These are phyloP conservation scores for Eurytoma californica DNA, from an alignment of 2,888 invertebrate species.

Conservation along the genomic window DNA sequence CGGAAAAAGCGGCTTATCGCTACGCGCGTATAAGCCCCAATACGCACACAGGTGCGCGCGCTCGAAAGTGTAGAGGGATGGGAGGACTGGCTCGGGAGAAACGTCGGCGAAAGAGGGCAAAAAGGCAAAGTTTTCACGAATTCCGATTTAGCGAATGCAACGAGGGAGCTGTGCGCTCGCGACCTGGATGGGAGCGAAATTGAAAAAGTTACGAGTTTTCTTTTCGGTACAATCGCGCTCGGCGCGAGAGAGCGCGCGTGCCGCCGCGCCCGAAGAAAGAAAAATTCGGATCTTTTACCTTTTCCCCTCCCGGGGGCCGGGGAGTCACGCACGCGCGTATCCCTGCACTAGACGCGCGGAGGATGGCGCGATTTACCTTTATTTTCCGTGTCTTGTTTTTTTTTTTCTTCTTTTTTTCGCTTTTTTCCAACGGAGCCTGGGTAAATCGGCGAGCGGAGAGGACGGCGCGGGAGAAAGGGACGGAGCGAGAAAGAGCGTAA, in stretches of 20 bases:
- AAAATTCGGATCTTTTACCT: constrained; percentile 31
- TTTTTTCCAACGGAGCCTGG: neutral
- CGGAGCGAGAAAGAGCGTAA: constrained; percentile 8
- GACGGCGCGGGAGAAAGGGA: neutral
- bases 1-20: constrained; percentile 46
- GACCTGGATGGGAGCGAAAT: constrained; percentile 46
- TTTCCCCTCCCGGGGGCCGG: neutral
- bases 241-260: neutral
- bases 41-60: constrained; percentile 4
- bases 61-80: neutral
- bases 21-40: constrained; percentile 16
- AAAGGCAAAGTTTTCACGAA: constrained; percentile 45
- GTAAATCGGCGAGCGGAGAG: neutral
- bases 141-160: constrained; percentile 49
- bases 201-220: constrained; percentile 57
- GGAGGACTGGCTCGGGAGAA: neutral
- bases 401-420: neutral
- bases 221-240: constrained; percentile 32
- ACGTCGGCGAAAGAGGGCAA: neutral
- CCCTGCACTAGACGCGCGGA: neutral
- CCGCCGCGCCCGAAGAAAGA: constrained; percentile 2
- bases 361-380: constrained; percentile 6
- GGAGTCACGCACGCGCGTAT: neutral
- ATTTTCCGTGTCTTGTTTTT: constrained; percentile 3
- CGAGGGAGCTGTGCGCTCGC: constrained; percentile 18